Conservation (phyloP, 2,113 vertebrate genomes). For the Catharus fuscescens region DNA sequence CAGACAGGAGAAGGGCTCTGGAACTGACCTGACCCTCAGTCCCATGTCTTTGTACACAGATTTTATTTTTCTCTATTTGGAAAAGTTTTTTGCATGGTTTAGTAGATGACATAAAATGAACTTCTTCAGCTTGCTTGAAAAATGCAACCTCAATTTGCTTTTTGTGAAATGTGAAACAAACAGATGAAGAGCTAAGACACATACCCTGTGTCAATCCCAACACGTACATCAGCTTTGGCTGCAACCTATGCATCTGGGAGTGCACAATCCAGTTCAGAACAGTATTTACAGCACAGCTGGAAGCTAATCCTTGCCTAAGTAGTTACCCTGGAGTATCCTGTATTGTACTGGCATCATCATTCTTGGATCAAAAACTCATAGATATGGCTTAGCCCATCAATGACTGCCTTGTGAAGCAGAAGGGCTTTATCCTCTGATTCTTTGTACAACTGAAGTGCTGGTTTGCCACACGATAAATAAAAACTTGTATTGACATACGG, state of each 20-base stretch:
- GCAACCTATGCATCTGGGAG: neutral
- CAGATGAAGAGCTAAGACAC: neutral
- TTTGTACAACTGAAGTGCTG: neutral
- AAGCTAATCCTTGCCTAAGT: slow-evolving; percentile 47
- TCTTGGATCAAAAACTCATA: slow-evolving; percentile 47
- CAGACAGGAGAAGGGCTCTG: neutral
- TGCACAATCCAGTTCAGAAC: neutral
- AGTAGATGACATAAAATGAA: neutral
- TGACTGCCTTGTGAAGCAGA: neutral
- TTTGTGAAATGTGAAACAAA: slow-evolving; percentile 11
- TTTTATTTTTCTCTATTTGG: neutral
- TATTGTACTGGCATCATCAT: neutral
- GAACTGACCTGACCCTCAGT: neutral
- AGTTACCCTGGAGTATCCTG: slow-evolving; percentile 23
- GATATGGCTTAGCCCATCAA: slow-evolving; percentile 8
- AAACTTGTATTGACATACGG: neutral
- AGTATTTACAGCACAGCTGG: slow-evolving; percentile 30
- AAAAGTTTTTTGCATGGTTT: neutral
- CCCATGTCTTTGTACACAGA: neutral
- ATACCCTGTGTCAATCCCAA: neutral
- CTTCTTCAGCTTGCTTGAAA: neutral
- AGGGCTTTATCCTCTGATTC: neutral
- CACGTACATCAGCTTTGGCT: neutral
- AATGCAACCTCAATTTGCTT: neutral
- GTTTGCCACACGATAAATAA: neutral